Evolutionary conservation across 2,888 invertebrate genomes (phyloP), one percentile per base, ranked within the genome.

Genomic region (Congeria kusceri): DNA sequence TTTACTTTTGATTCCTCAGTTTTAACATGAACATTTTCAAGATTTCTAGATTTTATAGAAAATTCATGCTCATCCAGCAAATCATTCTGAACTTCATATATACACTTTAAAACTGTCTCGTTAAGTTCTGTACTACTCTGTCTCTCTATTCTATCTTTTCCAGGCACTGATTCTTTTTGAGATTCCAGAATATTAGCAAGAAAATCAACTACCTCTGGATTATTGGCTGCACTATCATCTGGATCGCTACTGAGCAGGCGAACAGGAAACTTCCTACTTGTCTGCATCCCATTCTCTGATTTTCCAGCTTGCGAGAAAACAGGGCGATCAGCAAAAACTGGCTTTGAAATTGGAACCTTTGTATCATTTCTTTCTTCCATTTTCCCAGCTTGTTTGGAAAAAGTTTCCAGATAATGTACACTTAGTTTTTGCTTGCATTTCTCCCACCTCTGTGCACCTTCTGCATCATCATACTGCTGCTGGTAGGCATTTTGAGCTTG

Each of bases 381-480:
- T 20, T 53, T 53, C 1, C 5, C 53, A 4, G 53, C 13, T 47
- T 13, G 18, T 44, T 68, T 64, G 15, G 75, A 44, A 15, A 74
- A 63, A 27, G n/a, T 68, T 5, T 65, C 56, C 18, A 77, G 59
- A 65, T 80, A 80, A 29, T 77, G 77, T 63, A 77, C 77, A 70
- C 76, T 77, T 1, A 80, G 44, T 56, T 66, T 69, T 18, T 73
- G 47, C 57, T 80, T 80, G 56, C 62, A 77, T 29, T 76, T 32
- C 44, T 80, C 80, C 80, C 80, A 80, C n/a, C 69, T 56, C 49
- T 80, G 80, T 20, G 80, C 69, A n/a, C 80, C 70, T 27, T 69
- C 76, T 23, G 80, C 80, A 77, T 80, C 80, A 66, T 80, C 80
- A 73, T 62, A 76, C 58, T 80, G 80, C 46, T 80, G 80, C 44